phyloP scores from a whole-genome alignment of 2,797 vertebrate species.

The Muscicapa striata region DNA sequence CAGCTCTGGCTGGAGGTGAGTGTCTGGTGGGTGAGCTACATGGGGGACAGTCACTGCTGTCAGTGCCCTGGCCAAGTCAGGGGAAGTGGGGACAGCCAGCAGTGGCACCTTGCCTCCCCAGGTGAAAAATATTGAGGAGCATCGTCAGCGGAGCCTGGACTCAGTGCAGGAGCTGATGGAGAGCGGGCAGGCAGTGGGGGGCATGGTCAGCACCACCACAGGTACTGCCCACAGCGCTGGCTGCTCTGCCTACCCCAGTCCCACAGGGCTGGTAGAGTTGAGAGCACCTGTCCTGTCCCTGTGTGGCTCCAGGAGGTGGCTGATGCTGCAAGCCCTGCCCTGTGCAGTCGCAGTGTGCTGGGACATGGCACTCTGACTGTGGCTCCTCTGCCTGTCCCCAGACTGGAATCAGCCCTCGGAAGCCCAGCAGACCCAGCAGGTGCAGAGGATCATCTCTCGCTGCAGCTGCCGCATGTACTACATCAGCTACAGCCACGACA shows the following conservation, averaged over 20 bases:
- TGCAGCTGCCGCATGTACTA: slow-evolving; percentile 99
- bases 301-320: neutral
- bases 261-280: neutral
- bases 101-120: slow-evolving; percentile 44
- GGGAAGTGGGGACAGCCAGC: neutral
- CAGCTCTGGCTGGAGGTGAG: slow-evolving; percentile 96
- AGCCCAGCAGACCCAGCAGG: slow-evolving; percentile 92
- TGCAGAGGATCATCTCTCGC: slow-evolving; percentile 97
- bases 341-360: rapidly evolving
- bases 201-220: slow-evolving; percentile 99
- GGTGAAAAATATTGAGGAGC: slow-evolving; percentile 99
- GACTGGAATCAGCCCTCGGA: slow-evolving; percentile 97
- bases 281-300: neutral
- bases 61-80: neutral
- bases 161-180: slow-evolving; percentile 98
- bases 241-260: neutral
- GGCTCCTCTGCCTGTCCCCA: slow-evolving; percentile 52
- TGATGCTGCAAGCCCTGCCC: neutral
- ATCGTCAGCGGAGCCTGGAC: slow-evolving; percentile 92
- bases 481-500: slow-evolving; percentile 98
- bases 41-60: rapidly evolving
- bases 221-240: slow-evolving; percentile 72
- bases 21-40: rapidly evolving
- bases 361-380: rapidly evolving
- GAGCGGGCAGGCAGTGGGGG: slow-evolving; percentile 96